These are phyloP conservation scores for Sicus ferrugineus DNA, from an alignment of 2,888 invertebrate genomes.

Conservation along the genomic window DNA sequence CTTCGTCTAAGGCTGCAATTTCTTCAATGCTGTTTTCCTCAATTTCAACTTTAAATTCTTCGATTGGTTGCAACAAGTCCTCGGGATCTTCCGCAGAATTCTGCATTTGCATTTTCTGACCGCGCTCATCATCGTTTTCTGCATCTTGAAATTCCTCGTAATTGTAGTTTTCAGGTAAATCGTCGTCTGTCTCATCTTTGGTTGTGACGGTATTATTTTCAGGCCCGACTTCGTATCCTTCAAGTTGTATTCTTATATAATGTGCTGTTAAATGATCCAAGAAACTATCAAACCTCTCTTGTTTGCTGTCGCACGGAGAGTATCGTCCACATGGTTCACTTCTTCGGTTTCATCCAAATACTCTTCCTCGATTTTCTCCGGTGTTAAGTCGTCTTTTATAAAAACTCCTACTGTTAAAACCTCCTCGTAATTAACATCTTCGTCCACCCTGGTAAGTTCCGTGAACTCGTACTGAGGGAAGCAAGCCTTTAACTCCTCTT, in stretches of 20 bases:
- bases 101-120: too few species aligned
- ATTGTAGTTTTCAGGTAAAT: not conserved
- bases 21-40: not conserved
- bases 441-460: not conserved
- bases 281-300: not conserved
- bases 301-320: constrained; percentile 1
- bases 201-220: not conserved
- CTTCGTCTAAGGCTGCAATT: not conserved
- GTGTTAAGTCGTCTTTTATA: not conserved
- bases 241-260: not conserved
- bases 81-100: not conserved
- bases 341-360: not conserved
- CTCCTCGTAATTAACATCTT: not conserved
- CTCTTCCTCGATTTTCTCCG: not conserved
- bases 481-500: not conserved
- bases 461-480: not conserved
- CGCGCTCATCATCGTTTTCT: not conserved
- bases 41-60: not conserved
- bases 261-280: constrained; percentile 20
- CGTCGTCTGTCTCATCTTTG: too few species aligned
- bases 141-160: not conserved
- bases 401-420: not conserved
- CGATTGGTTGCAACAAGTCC: not conserved
- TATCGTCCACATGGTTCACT: not conserved
- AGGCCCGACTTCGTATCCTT: not conserved